A percentile compares a stretch with the other conserved stretches of the same genome.
These are phyloP conservation scores for Dendrophyllia cribrosa DNA, from an alignment of 64 coral and sea anemone species.

Conservation along the genomic window DNA sequence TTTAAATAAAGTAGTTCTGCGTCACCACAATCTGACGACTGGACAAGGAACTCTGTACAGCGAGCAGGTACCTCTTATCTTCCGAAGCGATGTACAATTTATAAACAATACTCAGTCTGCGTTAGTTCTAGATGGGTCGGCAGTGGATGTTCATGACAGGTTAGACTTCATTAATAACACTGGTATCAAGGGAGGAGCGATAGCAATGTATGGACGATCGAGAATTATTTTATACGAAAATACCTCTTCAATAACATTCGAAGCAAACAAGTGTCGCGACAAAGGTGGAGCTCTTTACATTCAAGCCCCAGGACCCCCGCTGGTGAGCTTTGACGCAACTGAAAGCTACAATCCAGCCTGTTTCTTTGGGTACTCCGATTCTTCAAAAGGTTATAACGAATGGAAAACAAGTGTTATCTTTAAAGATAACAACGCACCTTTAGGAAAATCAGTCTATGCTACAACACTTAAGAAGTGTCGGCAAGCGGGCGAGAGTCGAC, in stretches of 20 bases:
- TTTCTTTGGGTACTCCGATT: conserved; percentile 78
- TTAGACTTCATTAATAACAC: conserved; percentile 68
- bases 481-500: conserved; percentile 39
- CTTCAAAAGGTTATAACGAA: conserved; percentile 25
- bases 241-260: conserved; percentile 47
- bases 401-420: conserved; percentile 79
- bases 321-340: conserved; percentile 76
- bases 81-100: conserved; percentile 50
- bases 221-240: conserved; percentile 71
- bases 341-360: conserved; percentile 57
- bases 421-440: conserved; percentile 31
- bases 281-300: conserved; percentile 86
- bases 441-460: conserved; percentile 72
- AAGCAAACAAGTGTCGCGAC: conserved; percentile 58
- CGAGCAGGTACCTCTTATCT: conserved; percentile 55
- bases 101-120: conserved; percentile 62
- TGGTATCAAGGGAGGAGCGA: conserved; percentile 75
- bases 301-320: conserved; percentile 70
- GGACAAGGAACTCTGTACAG: conserved; percentile 85
- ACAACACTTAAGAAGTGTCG: conserved; percentile 77
- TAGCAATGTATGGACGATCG: conserved; percentile 82
- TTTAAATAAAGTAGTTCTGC: conserved; percentile 37
- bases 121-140: conserved; percentile 72
- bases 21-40: neutral
- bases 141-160: conserved; percentile 40